Conservation (phyloP, 2,888 invertebrate genomes). For the Pachliopta kotzebuea region DNA sequence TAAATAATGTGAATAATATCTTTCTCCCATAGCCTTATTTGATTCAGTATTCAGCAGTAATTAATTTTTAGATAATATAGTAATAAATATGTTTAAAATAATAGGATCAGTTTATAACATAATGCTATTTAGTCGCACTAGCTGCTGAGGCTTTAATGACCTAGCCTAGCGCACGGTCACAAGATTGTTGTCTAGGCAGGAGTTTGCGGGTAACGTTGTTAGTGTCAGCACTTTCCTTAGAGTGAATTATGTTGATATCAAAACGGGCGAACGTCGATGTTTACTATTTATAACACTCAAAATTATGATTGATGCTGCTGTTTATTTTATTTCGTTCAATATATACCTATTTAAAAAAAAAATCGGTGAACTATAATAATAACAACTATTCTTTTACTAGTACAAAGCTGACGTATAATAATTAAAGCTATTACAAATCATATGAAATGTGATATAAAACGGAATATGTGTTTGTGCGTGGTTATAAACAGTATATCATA, state of each 20-base stretch:
- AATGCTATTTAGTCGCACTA: conserved; percentile 19
- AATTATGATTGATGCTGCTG: background rate
- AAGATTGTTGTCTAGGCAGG: conserved; percentile 21
- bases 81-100: conserved; percentile 7
- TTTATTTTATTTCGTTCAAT: too few relatives aligned
- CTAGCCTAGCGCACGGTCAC: conserved; percentile 13
- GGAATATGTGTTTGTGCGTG: background rate
- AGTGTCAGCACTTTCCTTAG: conserved; percentile 13
- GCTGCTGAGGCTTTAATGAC: conserved; percentile 16
- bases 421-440: too few relatives aligned
- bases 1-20: background rate
- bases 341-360: background rate
- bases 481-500: background rate
- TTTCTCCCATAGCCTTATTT: too few relatives aligned
- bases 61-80: background rate
- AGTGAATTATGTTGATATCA: conserved; percentile 14
- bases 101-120: conserved; percentile 13
- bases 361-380: too few relatives aligned
- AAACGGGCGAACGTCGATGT: conserved; percentile 7
- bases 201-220: conserved; percentile 25
- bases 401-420: too few relatives aligned
- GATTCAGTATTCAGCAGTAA: too few relatives aligned
- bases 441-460: too few relatives aligned
- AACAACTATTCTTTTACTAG: too few relatives aligned
- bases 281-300: background rate